These are phyloP conservation scores for Apus apus DNA, from an alignment of 2,113 vertebrate genomes.

Conservation along the genomic window DNA sequence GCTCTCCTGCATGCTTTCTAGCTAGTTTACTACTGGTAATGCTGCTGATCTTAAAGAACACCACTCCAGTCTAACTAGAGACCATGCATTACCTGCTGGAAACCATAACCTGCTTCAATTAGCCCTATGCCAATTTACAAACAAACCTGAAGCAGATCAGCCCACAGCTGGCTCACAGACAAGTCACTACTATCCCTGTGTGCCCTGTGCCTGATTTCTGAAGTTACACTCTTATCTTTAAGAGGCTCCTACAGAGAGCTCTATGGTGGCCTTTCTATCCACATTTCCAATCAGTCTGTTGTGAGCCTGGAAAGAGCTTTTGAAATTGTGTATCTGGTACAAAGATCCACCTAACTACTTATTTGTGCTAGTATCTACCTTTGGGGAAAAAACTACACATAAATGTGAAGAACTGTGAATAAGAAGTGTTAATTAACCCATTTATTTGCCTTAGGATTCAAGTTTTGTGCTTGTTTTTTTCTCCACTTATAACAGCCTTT, in stretches of 20 bases:
- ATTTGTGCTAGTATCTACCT: neutral
- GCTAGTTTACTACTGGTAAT: neutral
- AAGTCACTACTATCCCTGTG: neutral
- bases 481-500: neutral
- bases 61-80: neutral
- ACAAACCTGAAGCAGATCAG: neutral
- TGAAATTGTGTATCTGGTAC: neutral
- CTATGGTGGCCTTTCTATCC: neutral
- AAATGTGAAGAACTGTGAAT: neutral
- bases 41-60: neutral
- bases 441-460: neutral
- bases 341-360: neutral
- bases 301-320: neutral
- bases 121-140: neutral
- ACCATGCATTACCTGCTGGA: neutral
- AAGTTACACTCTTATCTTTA: neutral
- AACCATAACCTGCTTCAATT: neutral
- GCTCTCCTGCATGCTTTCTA: neutral
- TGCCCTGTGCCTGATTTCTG: neutral
- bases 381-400: neutral
- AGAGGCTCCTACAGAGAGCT: neutral
- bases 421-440: neutral
- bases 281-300: neutral
- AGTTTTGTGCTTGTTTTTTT: neutral
- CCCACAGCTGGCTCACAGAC: neutral